Conservation (phyloP, 64 coral and sea anemone genomes). For the Platygyra sinensis region DNA sequence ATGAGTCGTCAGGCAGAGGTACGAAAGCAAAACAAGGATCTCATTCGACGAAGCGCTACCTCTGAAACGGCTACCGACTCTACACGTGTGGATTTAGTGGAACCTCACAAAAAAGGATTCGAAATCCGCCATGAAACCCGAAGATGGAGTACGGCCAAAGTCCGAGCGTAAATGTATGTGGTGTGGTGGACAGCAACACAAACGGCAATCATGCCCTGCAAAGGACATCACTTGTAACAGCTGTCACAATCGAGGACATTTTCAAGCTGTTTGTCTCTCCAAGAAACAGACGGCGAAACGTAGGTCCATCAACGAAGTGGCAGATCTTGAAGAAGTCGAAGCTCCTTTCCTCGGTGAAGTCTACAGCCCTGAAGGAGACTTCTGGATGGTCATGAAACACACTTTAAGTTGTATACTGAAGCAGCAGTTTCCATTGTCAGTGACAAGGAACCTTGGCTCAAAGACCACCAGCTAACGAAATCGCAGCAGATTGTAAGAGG, state of each 20-base stretch:
- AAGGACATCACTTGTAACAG: constrained; percentile 59
- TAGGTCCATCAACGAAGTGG: background rate
- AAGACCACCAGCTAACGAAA: too few relatives aligned
- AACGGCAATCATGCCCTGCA: too few relatives aligned
- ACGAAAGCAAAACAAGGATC: constrained; percentile 39
- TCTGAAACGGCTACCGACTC: constrained; percentile 17
- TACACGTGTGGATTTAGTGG: constrained; percentile 44
- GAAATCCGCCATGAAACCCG: constrained; percentile 30
- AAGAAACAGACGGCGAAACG: background rate
- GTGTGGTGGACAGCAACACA: too few relatives aligned
- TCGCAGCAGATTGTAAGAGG: too few relatives aligned
- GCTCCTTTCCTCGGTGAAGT: too few relatives aligned
- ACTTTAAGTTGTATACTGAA: too few relatives aligned
- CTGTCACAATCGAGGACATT: constrained; percentile 46
- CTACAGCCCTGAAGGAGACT: too few relatives aligned
- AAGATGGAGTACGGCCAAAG: constrained; percentile 11
- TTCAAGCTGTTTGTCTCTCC: constrained; percentile 10
- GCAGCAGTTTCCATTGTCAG: too few relatives aligned
- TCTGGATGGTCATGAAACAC: too few relatives aligned
- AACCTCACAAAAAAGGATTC: constrained; percentile 20
- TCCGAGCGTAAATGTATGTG: too few relatives aligned
- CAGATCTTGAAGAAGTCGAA: too few relatives aligned
- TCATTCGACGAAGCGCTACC: constrained; percentile 52
- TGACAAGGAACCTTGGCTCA: too few relatives aligned
- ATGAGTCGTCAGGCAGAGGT: constrained; percentile 53